A percentile compares a stretch with the other conserved stretches of the same genome.
These are phyloP conservation scores for Endotricha flammealis DNA, from an alignment of 2,888 invertebrate genomes.

Conservation along the genomic window DNA sequence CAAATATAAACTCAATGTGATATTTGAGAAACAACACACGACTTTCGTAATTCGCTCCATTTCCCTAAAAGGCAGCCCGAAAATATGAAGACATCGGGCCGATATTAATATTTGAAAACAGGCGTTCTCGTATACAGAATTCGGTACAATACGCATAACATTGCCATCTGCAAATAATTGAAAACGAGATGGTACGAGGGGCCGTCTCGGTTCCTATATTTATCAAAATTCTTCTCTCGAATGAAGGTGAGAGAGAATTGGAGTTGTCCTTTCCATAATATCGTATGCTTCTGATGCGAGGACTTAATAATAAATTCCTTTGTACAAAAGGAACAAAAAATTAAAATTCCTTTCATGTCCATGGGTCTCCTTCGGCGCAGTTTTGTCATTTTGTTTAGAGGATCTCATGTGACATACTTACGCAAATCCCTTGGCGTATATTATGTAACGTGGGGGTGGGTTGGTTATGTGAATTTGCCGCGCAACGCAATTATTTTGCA, in stretches of 20 bases:
- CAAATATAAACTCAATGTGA: too few relatives aligned
- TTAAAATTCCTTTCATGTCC: constrained; percentile 66
- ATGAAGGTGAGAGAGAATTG: constrained; percentile 46
- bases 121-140: background rate
- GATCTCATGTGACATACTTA: constrained; percentile 58
- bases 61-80: too few relatives aligned
- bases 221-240: constrained; percentile 50
- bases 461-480: constrained; percentile 12
- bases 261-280: constrained; percentile 49
- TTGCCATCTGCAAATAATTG: constrained; percentile 39
- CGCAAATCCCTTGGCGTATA: constrained; percentile 39
- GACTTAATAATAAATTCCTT: constrained; percentile 69
- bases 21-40: too few relatives aligned
- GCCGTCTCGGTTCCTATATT: constrained; percentile 17
- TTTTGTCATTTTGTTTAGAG: constrained; percentile 63
- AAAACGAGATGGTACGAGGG: constrained; percentile 37
- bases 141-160: constrained; percentile 21
- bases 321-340: constrained; percentile 64
- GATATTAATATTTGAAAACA: too few relatives aligned
- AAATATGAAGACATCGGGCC: too few relatives aligned
- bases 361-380: constrained; percentile 48
- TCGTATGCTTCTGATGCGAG: constrained; percentile 54
- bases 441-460: constrained; percentile 1
- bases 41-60: too few relatives aligned
- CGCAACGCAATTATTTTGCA: constrained; percentile 13